These are phyloP conservation scores for Rhopalosiphum padi DNA, from an alignment of 1,140 invertebrate genomes.

Conservation along the genomic window DNA sequence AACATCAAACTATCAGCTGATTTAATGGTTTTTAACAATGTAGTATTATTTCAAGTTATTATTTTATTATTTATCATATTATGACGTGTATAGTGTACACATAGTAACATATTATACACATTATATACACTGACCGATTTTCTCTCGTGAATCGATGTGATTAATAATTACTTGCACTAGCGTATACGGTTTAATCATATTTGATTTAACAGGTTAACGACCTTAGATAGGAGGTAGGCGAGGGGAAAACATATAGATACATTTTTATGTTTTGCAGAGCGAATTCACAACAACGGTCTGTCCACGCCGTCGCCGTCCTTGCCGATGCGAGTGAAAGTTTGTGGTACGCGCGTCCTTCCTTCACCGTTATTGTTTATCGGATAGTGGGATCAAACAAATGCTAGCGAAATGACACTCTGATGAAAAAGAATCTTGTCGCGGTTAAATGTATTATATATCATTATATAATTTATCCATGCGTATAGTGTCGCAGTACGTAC, in stretches of 20 bases:
- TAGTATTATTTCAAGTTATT: not conserved
- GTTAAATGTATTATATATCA: not conserved
- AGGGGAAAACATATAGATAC: not conserved
- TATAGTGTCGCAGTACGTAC: not conserved
- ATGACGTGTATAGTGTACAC: not conserved
- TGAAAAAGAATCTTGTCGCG: not conserved
- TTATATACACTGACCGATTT: not conserved
- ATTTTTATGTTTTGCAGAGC: not conserved
- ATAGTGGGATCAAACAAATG: not conserved
- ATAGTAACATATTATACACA: not conserved
- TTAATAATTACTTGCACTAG: not conserved
- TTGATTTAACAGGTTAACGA: constrained; percentile 34
- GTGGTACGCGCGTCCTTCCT: constrained; percentile 29
- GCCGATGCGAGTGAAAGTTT: constrained; percentile 24
- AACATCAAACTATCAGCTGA: not conserved
- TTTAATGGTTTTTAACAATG: not conserved
- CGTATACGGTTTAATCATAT: not conserved
- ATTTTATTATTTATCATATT: not conserved
- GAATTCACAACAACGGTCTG: not conserved
- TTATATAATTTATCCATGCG: not conserved
- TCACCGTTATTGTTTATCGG: constrained; percentile 24
- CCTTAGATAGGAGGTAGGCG: not conserved
- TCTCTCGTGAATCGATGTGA: not conserved
- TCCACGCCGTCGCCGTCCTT: not conserved
- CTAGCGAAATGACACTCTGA: not conserved